A percentile compares a stretch with the other conserved stretches of the same genome.
Evolutionary conservation across 2,797 vertebrate species (phyloP).

Genomic region (Notoglanidium macrostoma): DNA sequence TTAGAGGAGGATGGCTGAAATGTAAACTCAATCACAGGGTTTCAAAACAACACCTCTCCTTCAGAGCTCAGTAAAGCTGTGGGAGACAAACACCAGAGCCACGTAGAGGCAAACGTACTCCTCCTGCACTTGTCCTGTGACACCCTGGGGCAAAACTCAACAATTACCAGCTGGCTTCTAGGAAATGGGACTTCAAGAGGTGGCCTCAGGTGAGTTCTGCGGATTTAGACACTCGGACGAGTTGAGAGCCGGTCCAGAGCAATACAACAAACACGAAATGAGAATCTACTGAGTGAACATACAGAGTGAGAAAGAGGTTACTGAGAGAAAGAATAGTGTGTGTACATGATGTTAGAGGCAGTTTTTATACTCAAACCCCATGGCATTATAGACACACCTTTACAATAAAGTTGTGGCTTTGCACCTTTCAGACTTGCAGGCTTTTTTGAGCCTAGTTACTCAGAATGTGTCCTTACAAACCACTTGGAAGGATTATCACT

Average conservation of each 20-base stretch:
- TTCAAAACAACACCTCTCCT: conserved; percentile 48
- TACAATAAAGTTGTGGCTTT: no score
- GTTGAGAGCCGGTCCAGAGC: neutral
- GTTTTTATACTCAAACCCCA: neutral
- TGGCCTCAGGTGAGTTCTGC: conserved; percentile 30
- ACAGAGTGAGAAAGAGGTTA: neutral
- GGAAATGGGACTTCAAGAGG: conserved; percentile 7
- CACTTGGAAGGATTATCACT: neutral
- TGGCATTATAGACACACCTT: neutral
- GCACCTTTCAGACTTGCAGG: neutral
- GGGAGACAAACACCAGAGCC: conserved; percentile 28
- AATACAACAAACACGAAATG: neutral
- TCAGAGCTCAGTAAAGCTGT: neutral
- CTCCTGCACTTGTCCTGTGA: conserved; percentile 20
- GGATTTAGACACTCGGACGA: neutral
- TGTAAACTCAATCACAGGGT: conserved; percentile 39
- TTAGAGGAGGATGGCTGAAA: conserved; percentile 26
- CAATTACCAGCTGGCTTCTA: conserved; percentile 40
- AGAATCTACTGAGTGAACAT: neutral
- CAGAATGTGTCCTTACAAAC: neutral
- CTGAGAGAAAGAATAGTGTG: neutral
- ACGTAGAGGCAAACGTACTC: conserved; percentile 20
- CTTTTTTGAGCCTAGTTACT: conserved; percentile 1
- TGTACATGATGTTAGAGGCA: neutral
- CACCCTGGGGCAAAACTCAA: conserved; percentile 16